Evolutionary conservation across 2,113 vertebrate species (phyloP), one percentile per base, ranked within the genome.

Genomic region (Cathartes aura): DNA sequence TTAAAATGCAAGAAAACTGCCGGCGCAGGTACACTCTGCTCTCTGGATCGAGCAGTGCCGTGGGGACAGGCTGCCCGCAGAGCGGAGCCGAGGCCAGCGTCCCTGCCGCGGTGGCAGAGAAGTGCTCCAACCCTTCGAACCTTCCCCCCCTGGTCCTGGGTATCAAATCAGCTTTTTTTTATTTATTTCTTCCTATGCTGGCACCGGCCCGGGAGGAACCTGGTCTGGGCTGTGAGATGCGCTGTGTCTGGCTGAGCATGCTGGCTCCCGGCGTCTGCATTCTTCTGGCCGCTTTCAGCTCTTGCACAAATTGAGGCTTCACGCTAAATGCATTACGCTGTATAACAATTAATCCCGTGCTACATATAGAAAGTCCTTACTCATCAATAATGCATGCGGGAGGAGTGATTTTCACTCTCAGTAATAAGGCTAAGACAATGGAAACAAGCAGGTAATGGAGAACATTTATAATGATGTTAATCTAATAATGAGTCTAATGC

Each of bases 391-490:
- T 98, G 97, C 94, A 98, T 95, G 83, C 9, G 9, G 94, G 94
- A 95, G 96, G 91, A 96, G 97, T 71, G 87, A 96, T 97, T 95
- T 97, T 94, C 95, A 83, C 97, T 97, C 88, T 89, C 80, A 27
- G 88, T 94, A 94, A 96, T 96, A 90, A 96, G 96, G 92, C 97
- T 97, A 96, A 76, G 59, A 98, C 97, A 97, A 97, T 98, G 97
- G 96, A 95, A 97, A 98, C 96, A 97, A 97, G 97, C 95, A 98
- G 98, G 97, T 98, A 98, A 98, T 98, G 98, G 98, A 91, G 58
- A 92, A 96, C 91, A 95, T 98, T 98, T 94, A 95, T 98, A 98
- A 98, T 48, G 95, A 98, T 98, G 96, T 97, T 97, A 97, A 97
- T 97, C 96, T 84, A 59, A 96, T 98, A 98, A 98, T 89, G 97